Evolutionary conservation across 2,797 vertebrate species (phyloP).

Genomic region (Chelidonichthys spinosus): DNA sequence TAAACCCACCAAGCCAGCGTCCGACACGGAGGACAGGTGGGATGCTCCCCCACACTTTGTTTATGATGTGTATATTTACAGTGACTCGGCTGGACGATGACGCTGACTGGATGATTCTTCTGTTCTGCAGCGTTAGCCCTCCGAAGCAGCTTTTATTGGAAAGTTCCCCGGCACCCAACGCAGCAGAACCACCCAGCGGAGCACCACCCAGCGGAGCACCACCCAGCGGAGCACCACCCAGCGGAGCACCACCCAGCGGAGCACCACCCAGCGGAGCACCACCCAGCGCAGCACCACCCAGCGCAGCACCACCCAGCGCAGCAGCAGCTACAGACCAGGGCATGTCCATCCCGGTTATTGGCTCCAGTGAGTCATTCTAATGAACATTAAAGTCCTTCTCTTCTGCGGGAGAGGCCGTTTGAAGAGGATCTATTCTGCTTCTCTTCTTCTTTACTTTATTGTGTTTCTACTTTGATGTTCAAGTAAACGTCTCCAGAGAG

Average conservation of each 20-base stretch:
- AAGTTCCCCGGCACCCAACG: conserved; percentile 40
- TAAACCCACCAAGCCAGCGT: conserved; percentile 80
- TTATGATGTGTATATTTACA: no score
- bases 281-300: no score
- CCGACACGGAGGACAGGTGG: conserved; percentile 82
- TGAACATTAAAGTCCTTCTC: not conserved
- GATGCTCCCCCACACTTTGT: not conserved
- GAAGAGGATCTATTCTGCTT: no score
- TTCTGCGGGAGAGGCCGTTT: not conserved
- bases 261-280: not conserved
- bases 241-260: not conserved
- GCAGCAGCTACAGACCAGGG: conserved; percentile 56
- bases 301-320: not conserved
- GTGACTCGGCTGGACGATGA: not conserved
- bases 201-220: no score
- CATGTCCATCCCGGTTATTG: conserved; percentile 69
- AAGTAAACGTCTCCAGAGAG: no score
- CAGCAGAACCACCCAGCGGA: not conserved
- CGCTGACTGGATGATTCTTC: not conserved
- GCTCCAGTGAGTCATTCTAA: conserved; percentile 63
- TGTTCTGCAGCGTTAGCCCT: conserved; percentile 62
- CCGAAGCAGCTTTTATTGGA: conserved; percentile 74
- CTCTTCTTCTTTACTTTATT: no score
- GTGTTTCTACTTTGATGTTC: no score
- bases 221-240: no score